phyloP scores from a whole-genome alignment of 2,113 vertebrate genomes.

The Cynoglossus semilaevis region DNA sequence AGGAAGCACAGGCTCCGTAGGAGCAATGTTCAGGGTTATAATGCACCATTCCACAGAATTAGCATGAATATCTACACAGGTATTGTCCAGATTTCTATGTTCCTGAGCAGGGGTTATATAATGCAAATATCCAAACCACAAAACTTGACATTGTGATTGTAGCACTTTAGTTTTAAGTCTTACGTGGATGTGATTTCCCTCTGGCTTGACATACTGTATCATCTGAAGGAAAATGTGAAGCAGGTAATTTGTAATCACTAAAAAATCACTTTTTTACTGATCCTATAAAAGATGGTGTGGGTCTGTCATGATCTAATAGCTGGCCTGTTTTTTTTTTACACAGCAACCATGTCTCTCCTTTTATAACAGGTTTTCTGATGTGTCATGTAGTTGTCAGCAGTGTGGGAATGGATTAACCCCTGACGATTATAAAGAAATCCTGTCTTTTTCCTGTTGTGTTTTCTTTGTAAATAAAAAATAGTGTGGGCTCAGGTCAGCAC shows the following conservation, averaged over 20 bases:
- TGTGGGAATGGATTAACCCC: not conserved
- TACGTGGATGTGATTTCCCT: no score
- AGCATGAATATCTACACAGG: no score
- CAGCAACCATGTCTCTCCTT: not conserved
- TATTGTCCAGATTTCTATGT: no score
- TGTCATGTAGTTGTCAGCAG: not conserved
- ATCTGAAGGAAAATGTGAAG: constrained; percentile 10
- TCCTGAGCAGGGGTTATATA: no score
- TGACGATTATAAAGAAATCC: not conserved
- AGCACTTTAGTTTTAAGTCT: no score
- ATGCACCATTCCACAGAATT: no score
- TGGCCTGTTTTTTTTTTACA: not conserved
- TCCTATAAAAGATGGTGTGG: not conserved
- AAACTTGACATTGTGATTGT: no score
- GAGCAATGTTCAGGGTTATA: no score
- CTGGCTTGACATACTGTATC: not conserved
- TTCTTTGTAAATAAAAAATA: constrained; percentile 42
- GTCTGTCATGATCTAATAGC: constrained; percentile 2
- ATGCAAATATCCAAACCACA: no score
- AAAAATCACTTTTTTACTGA: not conserved
- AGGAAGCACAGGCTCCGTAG: not conserved
- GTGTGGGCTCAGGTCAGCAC: constrained; percentile 25
- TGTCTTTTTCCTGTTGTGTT: not conserved
- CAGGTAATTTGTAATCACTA: not conserved
- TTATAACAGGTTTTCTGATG: not conserved